A percentile compares a stretch with the other conserved stretches of the same genome.
These are phyloP conservation scores for Caenorhabditis sp. DNA, from an alignment of 2,888 invertebrate genomes.

Conservation along the genomic window DNA sequence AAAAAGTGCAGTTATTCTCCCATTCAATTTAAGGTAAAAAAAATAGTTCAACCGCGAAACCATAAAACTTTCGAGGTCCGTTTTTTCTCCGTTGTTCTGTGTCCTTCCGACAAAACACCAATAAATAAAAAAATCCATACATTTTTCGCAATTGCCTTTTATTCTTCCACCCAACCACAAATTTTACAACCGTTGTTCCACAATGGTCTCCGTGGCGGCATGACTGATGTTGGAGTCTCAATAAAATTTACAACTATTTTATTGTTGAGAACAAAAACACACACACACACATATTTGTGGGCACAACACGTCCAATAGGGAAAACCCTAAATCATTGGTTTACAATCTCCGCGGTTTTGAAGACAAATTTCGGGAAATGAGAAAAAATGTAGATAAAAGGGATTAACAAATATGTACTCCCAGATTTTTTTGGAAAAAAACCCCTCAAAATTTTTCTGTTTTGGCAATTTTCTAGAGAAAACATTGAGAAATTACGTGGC, in stretches of 20 bases:
- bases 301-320: not conserved
- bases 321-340: not conserved
- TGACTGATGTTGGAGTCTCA: not conserved
- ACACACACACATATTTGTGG: not conserved
- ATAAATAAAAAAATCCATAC: not conserved
- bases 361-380: no score
- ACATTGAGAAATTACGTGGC: no score
- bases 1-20: no score
- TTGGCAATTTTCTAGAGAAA: no score
- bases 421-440: no score
- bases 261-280: not conserved
- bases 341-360: not conserved
- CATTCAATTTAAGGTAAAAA: no score
- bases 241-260: not conserved
- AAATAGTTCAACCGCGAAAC: not conserved
- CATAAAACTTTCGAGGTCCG: not conserved
- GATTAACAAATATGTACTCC: no score
- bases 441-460: no score
- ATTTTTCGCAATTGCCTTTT: not conserved
- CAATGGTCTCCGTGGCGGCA: not conserved
- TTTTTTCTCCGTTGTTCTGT: no score
- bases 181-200: not conserved
- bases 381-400: no score
- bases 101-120: not conserved
- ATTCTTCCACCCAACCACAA: not conserved